phyloP scores from a whole-genome alignment of 53 echinoderm and acorn worm species.

The Arbacia lixula region DNA sequence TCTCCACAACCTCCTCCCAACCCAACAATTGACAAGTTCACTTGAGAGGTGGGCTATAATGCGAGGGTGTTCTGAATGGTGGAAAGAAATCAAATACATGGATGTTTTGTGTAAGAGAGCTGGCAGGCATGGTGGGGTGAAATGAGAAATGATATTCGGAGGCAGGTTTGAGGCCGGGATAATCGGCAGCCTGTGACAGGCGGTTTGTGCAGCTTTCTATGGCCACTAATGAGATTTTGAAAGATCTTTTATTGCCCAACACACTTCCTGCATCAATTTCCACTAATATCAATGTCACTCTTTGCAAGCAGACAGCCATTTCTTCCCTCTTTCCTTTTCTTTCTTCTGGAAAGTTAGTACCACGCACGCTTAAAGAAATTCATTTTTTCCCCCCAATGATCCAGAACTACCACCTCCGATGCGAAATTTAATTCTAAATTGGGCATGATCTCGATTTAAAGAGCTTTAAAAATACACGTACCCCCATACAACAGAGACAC shows the following conservation, averaged over 20 bases:
- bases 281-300: slow-evolving; percentile 37
- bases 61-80: slow-evolving; percentile 2
- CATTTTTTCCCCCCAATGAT: no score
- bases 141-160: slow-evolving; percentile 20
- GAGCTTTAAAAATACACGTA: no score
- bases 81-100: slow-evolving; percentile 32
- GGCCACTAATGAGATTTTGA: slow-evolving; percentile 36
- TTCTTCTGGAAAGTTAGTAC: no score
- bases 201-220: slow-evolving; percentile 8
- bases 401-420: no score
- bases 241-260: slow-evolving; percentile 16
- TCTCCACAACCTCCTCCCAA: slow-evolving; percentile 14
- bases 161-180: background rate
- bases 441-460: no score
- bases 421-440: no score
- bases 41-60: background rate
- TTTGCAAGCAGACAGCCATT: no score
- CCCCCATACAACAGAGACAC: no score
- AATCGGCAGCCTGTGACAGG: slow-evolving; percentile 11
- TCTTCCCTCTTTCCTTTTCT: no score
- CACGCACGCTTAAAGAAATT: no score
- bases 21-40: background rate
- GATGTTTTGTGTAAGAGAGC: slow-evolving; percentile 42
- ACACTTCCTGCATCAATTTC: slow-evolving; percentile 25
- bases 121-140: slow-evolving; percentile 1